A percentile compares a stretch with the other conserved stretches of the same genome.
Conservation (phyloP, 2,797 vertebrate species). For the Ctenopoma kingsleyae region DNA sequence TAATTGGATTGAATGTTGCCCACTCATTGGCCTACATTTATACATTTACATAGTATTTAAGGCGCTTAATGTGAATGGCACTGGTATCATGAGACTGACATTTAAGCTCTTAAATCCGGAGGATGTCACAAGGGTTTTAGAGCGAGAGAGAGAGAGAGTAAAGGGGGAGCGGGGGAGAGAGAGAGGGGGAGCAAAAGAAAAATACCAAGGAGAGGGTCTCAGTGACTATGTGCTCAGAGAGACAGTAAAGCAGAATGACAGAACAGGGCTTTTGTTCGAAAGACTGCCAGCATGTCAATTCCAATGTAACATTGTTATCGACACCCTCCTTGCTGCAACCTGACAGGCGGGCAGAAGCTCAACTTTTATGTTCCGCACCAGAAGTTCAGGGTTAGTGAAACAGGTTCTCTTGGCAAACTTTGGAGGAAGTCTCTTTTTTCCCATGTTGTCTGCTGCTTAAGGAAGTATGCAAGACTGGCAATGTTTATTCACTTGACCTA, state of each 20-base stretch:
- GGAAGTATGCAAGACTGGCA: conserved; percentile 71
- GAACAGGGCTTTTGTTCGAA: conserved; percentile 72
- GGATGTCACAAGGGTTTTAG: conserved; percentile 74
- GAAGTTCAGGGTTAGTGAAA: conserved; percentile 65
- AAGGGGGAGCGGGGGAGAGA: conserved; percentile 26
- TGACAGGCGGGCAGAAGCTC: conserved; percentile 62
- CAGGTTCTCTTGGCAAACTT: conserved; percentile 74
- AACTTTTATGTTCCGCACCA: conserved; percentile 63
- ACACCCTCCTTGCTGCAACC: conserved; percentile 58
- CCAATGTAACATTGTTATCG: conserved; percentile 77
- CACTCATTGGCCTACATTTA: conserved; percentile 84
- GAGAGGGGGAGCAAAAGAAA: conserved; percentile 54
- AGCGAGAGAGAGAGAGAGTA: conserved; percentile 35
- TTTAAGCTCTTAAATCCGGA: conserved; percentile 84
- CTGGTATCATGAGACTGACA: conserved; percentile 84
- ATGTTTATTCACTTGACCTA: conserved; percentile 84
- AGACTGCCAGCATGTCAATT: conserved; percentile 77
- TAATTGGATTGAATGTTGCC: conserved; percentile 85
- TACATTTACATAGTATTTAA: conserved; percentile 82
- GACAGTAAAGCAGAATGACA: conserved; percentile 73
- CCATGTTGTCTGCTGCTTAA: conserved; percentile 43
- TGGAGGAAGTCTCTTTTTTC: conserved; percentile 39
- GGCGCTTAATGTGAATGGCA: conserved; percentile 82
- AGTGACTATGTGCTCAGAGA: conserved; percentile 56
- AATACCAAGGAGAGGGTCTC: conserved; percentile 58